Evolutionary conservation across 2,113 vertebrate species (phyloP).

Genomic region (Heptranchias perlo): DNA sequence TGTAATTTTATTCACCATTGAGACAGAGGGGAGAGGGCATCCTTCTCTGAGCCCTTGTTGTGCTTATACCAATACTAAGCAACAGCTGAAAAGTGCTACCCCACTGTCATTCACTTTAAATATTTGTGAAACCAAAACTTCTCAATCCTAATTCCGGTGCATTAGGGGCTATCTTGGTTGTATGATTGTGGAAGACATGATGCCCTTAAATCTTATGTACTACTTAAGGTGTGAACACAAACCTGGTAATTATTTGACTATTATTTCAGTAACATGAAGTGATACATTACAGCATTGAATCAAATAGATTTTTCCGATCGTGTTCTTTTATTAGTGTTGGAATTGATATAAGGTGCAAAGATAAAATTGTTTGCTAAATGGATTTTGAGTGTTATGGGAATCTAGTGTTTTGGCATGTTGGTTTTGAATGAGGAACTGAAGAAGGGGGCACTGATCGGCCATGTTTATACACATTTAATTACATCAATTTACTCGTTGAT

Average conservation of each 20-base stretch:
- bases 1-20: not conserved
- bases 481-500: not conserved
- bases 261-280: not conserved
- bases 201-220: not conserved
- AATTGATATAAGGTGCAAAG: not conserved
- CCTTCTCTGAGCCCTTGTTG: not conserved
- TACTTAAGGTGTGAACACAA: not conserved
- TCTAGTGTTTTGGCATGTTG: not conserved
- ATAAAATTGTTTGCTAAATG: not conserved
- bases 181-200: not conserved
- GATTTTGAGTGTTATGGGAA: not conserved
- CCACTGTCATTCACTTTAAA: not conserved
- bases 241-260: not conserved
- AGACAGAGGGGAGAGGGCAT: not conserved
- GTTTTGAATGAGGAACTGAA: not conserved
- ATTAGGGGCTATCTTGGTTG: not conserved
- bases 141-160: not conserved
- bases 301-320: not conserved
- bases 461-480: not conserved
- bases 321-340: not conserved
- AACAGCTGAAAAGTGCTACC: not conserved
- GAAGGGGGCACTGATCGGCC: too few species aligned
- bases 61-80: not conserved
- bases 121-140: not conserved
- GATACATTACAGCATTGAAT: not conserved